A percentile compares a stretch with the other conserved stretches of the same genome.
Evolutionary conservation across 2,888 invertebrate genomes (phyloP).

Genomic region (Tipula lateralis): DNA sequence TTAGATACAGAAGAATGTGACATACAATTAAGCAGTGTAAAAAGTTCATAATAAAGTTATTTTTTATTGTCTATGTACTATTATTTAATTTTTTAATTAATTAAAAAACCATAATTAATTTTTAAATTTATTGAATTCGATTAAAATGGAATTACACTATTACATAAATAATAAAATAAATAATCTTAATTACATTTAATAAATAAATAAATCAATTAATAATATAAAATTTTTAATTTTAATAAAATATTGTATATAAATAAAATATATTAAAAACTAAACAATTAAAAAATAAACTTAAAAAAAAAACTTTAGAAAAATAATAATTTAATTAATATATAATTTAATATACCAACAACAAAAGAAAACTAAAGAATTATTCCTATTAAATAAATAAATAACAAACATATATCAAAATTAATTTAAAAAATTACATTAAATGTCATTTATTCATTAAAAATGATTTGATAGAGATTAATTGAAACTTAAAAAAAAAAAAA

Average conservation of each 20-base stretch:
- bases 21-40: neutral
- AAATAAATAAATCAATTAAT: neutral
- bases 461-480: conserved; percentile 19
- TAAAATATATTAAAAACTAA: neutral
- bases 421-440: conserved; percentile 11
- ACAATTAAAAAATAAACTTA: neutral
- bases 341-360: neutral
- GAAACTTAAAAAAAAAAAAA: neutral
- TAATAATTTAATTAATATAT: conserved; percentile 1
- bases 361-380: conserved; percentile 4
- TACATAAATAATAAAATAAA: neutral
- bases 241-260: neutral
- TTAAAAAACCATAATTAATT: neutral
- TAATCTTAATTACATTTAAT: neutral
- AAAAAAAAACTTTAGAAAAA: neutral
- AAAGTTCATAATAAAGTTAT: neutral
- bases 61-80: too few relatives aligned
- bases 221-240: neutral
- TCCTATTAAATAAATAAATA: conserved; percentile 19
- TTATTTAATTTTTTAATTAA: neutral
- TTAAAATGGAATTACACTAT: neutral
- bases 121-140: neutral
- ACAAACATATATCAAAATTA: neutral
- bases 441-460: conserved; percentile 24
- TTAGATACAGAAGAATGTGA: neutral